phyloP scores from a whole-genome alignment of 92 coral and sea anemone species.

The Umimayanthus kanabou region DNA sequence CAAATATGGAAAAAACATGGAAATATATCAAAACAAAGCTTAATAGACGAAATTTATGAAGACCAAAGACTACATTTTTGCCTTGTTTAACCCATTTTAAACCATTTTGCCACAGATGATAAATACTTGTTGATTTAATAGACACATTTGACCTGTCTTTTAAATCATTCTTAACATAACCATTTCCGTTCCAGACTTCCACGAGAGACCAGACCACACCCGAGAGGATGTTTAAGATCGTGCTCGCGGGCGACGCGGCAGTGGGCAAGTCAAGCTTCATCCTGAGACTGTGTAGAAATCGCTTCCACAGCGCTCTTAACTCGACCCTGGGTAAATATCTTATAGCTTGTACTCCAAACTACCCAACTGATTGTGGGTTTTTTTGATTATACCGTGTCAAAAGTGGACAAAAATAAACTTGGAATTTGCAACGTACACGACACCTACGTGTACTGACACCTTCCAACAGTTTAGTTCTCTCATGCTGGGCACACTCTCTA shows the following conservation, averaged over 20 bases:
- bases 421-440: too few species aligned
- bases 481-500: neutral
- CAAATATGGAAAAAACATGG: too few species aligned
- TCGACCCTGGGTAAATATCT: slow-evolving; percentile 86
- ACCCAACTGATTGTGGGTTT: neutral
- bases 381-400: too few species aligned
- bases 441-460: too few species aligned
- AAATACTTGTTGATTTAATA: too few species aligned
- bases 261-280: slow-evolving; percentile 99
- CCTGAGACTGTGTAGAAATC: slow-evolving; percentile 87
- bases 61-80: too few species aligned
- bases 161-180: too few species aligned
- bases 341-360: neutral
- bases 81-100: too few species aligned
- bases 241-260: slow-evolving; percentile 99
- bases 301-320: slow-evolving; percentile 90
- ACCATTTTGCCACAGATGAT: neutral
- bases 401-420: too few species aligned
- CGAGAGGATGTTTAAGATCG: slow-evolving; percentile 93
- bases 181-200: slow-evolving; percentile 47
- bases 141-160: neutral
- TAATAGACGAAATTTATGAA: too few species aligned
- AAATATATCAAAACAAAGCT: too few species aligned
- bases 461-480: neutral
- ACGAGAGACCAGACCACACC: slow-evolving; percentile 64